Evolutionary conservation across 2,888 invertebrate species (phyloP).

Genomic region (Cloeon dipterum): DNA sequence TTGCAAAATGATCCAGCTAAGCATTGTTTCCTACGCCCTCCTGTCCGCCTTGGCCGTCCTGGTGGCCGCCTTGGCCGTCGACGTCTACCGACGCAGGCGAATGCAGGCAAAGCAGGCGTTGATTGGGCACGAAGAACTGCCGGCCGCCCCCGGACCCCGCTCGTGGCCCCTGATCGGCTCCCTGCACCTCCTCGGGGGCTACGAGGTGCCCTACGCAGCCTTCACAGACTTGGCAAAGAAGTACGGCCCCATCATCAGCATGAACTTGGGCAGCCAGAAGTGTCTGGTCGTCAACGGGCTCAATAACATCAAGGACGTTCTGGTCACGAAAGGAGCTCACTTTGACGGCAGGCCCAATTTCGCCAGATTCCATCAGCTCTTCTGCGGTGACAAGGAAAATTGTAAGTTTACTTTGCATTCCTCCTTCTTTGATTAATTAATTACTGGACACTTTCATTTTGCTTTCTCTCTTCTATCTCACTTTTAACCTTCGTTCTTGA

Average conservation of each 20-base stretch:
- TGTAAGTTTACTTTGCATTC: constrained; percentile 36
- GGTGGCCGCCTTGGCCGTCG: neutral
- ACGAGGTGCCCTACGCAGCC: constrained; percentile 41
- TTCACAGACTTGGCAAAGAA: constrained; percentile 41
- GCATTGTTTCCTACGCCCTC: neutral
- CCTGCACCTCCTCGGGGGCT: constrained; percentile 36
- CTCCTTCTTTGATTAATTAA: too few species aligned
- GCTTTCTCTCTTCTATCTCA: too few species aligned
- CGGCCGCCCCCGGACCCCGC: constrained; percentile 36
- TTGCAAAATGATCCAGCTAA: neutral
- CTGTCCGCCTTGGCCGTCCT: neutral
- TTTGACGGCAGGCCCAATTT: constrained; percentile 70
- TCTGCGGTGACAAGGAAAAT: constrained; percentile 65
- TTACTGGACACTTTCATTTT: too few species aligned
- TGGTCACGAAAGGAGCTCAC: constrained; percentile 55
- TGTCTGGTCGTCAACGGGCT: constrained; percentile 56
- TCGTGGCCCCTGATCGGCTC: constrained; percentile 47
- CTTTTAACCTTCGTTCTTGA: too few species aligned
- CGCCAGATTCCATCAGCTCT: constrained; percentile 53
- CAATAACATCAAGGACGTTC: constrained; percentile 44
- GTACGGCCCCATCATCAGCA: constrained; percentile 48
- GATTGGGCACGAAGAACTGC: neutral
- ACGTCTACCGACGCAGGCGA: neutral
- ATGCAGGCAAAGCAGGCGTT: neutral
- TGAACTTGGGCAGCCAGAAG: constrained; percentile 39